Base-by-base conservation (phyloP, 2,888 invertebrate genomes). In the Idaea straminata region DNA sequence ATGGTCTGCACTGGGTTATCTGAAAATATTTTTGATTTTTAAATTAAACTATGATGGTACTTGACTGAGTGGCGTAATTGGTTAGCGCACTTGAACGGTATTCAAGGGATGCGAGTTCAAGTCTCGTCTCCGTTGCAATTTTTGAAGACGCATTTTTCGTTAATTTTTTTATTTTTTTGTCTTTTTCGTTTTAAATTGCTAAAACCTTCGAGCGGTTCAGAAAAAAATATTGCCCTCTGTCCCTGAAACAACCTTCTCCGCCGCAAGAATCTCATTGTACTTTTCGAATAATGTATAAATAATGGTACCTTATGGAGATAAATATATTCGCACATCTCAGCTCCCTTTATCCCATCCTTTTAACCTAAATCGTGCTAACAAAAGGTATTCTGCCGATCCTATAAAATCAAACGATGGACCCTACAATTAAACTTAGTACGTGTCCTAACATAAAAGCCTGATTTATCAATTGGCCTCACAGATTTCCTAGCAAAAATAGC, bases 401-500 rank as follows among this genome's bases (percentile, higher is more conserved):
- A 86, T 85, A 83, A 85, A 83, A 84, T 82, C 79, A 77, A 82
- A 83, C 78, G 78, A 79, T 76, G 74, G 69, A 72, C 74, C 78
- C 72, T 75, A 76, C 82, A 83, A 84, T 86, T 87, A 86, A 81
- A 81, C 79, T 72, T 72, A 66, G 74, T 47, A 47, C 47, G 47
- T 47, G 47, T 78, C 74, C 67, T 66, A 38, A 57, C 15, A 60
- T 65, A 59, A 66, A 66, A 59, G 65, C 66, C 61, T 59, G 63
- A 61, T 71, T 61, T 68, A 68, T 68, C 66, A 64, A 64, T 66
- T 57, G 59, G 62, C 65, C 25, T 47, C 58, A 35, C 57, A 47
- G 61, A 63, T 64, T 65, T 36, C 16, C 63, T 1, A 34, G n/a
- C 5, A 13, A 59, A 25, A 64, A 61, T 47, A 47, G 47, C 47